Conservation (phyloP, 2,888 invertebrate genomes). For the Drosophila conformis region DNA sequence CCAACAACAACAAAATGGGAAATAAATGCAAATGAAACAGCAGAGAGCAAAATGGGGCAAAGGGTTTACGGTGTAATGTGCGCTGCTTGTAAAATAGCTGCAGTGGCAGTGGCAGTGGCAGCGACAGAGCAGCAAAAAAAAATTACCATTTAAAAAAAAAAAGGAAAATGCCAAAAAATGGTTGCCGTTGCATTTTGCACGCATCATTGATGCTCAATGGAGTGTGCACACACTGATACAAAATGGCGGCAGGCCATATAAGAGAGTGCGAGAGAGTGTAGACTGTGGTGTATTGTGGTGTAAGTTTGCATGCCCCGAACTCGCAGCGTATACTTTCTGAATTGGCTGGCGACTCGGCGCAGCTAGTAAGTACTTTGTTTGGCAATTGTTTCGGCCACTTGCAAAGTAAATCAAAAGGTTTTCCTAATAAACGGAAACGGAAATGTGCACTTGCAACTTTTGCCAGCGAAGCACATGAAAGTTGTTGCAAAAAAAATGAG, state of each 20-base stretch:
- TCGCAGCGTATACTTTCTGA: conserved; percentile 36
- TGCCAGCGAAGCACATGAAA: conserved; percentile 40
- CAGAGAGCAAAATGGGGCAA: conserved; percentile 16
- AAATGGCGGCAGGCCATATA: conserved; percentile 62
- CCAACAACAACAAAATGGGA: conserved; percentile 26
- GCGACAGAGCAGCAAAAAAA: conserved; percentile 37
- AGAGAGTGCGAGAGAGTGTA: conserved; percentile 22
- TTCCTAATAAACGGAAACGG: conserved; percentile 72
- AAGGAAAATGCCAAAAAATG: conserved; percentile 60
- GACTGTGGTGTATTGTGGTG: conserved; percentile 14
- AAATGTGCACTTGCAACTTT: conserved; percentile 70
- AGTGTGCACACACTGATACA: conserved; percentile 82
- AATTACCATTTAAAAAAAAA: conserved; percentile 56
- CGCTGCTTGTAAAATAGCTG: conserved; percentile 46
- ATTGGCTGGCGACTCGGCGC: conserved; percentile 24
- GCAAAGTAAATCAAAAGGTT: conserved; percentile 74
- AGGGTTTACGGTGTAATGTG: conserved; percentile 61
- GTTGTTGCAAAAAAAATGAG: conserved; percentile 41
- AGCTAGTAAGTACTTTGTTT: conserved; percentile 58
- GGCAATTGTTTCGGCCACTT: conserved; percentile 69
- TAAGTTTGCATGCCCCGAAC: conserved; percentile 54
- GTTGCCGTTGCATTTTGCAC: conserved; percentile 82
- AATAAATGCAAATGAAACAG: conserved; percentile 19
- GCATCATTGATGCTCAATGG: conserved; percentile 83
- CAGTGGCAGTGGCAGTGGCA: conserved; percentile 23